A percentile compares a stretch with the other conserved stretches of the same genome.
These are phyloP conservation scores for Boloria euphrosyne DNA, from an alignment of 2,888 invertebrate genomes.

Conservation along the genomic window DNA sequence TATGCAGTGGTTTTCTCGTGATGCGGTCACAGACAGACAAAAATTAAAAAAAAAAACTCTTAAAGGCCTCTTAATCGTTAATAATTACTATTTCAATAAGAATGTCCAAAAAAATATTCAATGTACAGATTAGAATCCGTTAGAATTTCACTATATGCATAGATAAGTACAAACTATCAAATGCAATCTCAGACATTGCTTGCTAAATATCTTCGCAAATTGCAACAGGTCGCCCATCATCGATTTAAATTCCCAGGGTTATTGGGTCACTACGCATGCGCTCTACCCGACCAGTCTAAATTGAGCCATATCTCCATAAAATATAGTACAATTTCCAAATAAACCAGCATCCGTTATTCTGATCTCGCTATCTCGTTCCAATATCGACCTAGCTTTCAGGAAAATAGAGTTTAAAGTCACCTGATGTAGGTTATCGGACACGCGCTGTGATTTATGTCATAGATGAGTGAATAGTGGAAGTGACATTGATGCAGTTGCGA, in stretches of 20 bases:
- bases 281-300: background rate
- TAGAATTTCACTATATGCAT: no score
- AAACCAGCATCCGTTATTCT: background rate
- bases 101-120: no score
- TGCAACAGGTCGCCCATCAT: background rate
- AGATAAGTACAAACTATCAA: background rate
- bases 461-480: slow-evolving; percentile 2
- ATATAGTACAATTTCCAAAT: slow-evolving; percentile 3
- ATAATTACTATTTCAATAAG: no score
- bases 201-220: background rate
- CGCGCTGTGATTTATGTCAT: slow-evolving; percentile 11
- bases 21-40: no score
- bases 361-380: background rate
- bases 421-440: slow-evolving; percentile 12
- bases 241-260: slow-evolving; percentile 4
- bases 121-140: no score
- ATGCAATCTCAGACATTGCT: background rate
- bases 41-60: no score
- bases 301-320: background rate
- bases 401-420: slow-evolving; percentile 6
- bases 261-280: slow-evolving; percentile 14
- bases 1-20: no score
- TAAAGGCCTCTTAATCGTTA: no score
- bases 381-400: slow-evolving; percentile 14
- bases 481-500: background rate